phyloP scores from a whole-genome alignment of 2,113 vertebrate genomes.

The Callipepla squamata region DNA sequence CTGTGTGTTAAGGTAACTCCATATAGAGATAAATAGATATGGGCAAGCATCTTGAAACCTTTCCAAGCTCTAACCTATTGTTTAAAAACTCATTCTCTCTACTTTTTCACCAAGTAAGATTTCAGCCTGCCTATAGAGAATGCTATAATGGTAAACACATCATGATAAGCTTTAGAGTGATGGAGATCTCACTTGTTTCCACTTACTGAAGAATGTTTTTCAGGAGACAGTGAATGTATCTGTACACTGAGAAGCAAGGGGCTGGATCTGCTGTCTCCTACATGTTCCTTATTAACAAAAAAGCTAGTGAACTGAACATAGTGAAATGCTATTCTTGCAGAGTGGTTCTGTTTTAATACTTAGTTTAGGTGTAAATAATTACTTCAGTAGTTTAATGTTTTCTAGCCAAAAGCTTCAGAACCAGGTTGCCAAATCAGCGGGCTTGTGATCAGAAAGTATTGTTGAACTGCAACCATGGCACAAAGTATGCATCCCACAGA shows the following conservation, averaged over 20 bases:
- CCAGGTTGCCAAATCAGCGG: background rate
- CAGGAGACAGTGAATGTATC: background rate
- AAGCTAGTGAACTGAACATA: slow-evolving; percentile 14
- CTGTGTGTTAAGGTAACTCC: background rate
- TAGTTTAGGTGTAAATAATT: slow-evolving; percentile 55
- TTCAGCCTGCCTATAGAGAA: background rate
- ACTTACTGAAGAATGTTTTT: background rate
- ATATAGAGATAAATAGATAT: background rate
- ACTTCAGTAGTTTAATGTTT: slow-evolving; percentile 46
- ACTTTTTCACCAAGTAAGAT: background rate
- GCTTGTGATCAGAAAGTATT: background rate
- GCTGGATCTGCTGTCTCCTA: background rate
- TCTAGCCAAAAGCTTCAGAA: slow-evolving; percentile 20
- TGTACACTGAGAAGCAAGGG: background rate
- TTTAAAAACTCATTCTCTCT: background rate
- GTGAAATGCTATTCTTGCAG: slow-evolving; percentile 15
- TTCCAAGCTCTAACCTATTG: background rate
- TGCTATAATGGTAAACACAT: background rate
- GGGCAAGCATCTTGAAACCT: background rate
- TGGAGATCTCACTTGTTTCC: background rate
- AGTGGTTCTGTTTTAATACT: slow-evolving; percentile 33
- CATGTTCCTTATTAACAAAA: slow-evolving; percentile 39
- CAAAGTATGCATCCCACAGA: background rate
- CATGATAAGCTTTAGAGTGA: background rate
- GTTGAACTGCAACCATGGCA: background rate